A percentile compares a stretch with the other conserved stretches of the same genome.
Evolutionary conservation across 2,888 invertebrate species (phyloP).

Genomic region (Cremastinae sp.): DNA sequence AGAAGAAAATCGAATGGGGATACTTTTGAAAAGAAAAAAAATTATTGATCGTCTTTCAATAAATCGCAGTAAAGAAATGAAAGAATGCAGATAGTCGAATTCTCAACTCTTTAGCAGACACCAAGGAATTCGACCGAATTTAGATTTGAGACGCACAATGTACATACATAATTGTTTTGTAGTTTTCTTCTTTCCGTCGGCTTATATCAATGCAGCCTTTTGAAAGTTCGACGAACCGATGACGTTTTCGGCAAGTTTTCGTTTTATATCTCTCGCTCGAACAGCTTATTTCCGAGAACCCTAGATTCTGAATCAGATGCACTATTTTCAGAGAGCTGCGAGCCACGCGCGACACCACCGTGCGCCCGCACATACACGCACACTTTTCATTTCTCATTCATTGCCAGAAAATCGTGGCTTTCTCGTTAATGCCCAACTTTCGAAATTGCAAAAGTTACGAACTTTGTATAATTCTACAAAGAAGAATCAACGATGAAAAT

Average conservation of each 20-base stretch:
- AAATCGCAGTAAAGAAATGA: not conserved
- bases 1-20: not conserved
- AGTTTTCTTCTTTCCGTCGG: not conserved
- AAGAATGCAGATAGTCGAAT: not conserved
- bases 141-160: slow-evolving; percentile 19
- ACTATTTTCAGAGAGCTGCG: slow-evolving; percentile 56
- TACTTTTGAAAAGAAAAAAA: not conserved
- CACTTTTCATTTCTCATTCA: slow-evolving; percentile 53
- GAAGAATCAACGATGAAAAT: too few species aligned
- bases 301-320: slow-evolving; percentile 56
- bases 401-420: slow-evolving; percentile 49
- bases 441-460: too few species aligned
- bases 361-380: not conserved
- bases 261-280: slow-evolving; percentile 40
- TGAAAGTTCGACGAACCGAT: slow-evolving; percentile 55
- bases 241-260: slow-evolving; percentile 54
- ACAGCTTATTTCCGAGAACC: slow-evolving; percentile 22
- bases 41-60: not conserved
- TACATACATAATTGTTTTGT: not conserved
- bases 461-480: too few species aligned
- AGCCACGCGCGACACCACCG: slow-evolving; percentile 14
- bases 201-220: slow-evolving; percentile 20
- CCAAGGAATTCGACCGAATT: slow-evolving; percentile 19
- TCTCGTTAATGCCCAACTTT: slow-evolving; percentile 12
- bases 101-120: not conserved